phyloP scores from a whole-genome alignment of 2,113 vertebrate species.

The Heliornis fulica region DNA sequence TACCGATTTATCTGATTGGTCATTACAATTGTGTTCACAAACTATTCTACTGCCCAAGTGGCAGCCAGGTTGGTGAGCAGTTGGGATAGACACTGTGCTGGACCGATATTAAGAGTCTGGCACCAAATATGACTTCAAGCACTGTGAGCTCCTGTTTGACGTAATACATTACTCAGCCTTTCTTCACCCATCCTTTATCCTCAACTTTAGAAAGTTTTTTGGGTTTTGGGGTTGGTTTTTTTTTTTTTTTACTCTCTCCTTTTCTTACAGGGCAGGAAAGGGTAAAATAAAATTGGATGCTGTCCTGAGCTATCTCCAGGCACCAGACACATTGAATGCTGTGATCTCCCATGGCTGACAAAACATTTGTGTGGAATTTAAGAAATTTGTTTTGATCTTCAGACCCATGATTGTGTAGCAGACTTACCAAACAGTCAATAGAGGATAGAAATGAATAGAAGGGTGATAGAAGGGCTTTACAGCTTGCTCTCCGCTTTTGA shows the following conservation, averaged over 20 bases:
- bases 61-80: rapidly evolving
- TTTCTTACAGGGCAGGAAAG: background rate
- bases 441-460: background rate
- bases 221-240: too few relatives aligned
- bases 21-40: background rate
- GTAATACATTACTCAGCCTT: background rate
- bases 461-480: background rate
- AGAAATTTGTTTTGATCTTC: conserved; percentile 40
- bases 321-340: background rate
- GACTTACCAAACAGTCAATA: background rate
- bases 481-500: background rate
- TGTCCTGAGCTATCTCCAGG: background rate
- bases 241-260: too few relatives aligned
- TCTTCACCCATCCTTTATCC: background rate
- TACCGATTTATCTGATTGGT: background rate
- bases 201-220: background rate
- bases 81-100: too few relatives aligned
- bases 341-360: conserved; percentile 4
- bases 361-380: conserved; percentile 28
- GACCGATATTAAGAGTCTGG: background rate
- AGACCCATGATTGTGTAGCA: background rate
- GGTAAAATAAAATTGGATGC: background rate
- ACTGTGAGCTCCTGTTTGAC: background rate
- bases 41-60: background rate
- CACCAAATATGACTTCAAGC: background rate